phyloP scores from a whole-genome alignment of 2,113 vertebrate species.

The Campylomormyrus tamandua region DNA sequence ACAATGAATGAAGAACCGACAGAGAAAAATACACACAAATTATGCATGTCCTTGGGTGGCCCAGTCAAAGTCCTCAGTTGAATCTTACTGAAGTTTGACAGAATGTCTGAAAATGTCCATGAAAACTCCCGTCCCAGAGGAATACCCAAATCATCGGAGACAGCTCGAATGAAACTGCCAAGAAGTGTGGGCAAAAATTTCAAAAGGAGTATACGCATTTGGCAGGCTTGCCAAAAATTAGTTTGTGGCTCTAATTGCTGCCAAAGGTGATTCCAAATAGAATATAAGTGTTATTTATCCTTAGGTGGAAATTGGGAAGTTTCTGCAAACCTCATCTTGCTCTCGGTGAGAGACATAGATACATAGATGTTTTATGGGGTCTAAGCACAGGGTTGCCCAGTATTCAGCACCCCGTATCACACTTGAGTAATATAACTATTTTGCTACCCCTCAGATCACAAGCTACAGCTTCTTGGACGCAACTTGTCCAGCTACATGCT shows the following conservation, averaged over 20 bases:
- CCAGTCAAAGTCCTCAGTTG: neutral
- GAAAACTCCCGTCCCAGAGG: neutral
- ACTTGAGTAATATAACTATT: neutral
- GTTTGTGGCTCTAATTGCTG: neutral
- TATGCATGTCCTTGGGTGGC: neutral
- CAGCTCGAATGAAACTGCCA: neutral
- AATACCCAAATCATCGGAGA: neutral
- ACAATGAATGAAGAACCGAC: neutral
- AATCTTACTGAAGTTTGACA: neutral
- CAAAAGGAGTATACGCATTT: neutral
- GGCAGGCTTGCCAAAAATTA: neutral
- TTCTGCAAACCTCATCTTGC: neutral
- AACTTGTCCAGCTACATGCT: neutral
- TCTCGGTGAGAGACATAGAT: neutral
- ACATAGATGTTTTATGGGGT: neutral
- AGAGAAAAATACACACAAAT: neutral
- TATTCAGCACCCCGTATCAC: neutral
- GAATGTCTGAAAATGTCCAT: neutral
- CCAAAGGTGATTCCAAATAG: neutral
- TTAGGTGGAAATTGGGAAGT: neutral
- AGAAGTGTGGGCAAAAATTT: neutral
- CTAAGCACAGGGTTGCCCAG: neutral
- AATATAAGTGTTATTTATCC: neutral
- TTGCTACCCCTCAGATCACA: neutral
- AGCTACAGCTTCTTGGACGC: neutral